These are phyloP conservation scores for Donacobius atricapilla DNA, from an alignment of 2,113 vertebrate genomes.

Conservation along the genomic window DNA sequence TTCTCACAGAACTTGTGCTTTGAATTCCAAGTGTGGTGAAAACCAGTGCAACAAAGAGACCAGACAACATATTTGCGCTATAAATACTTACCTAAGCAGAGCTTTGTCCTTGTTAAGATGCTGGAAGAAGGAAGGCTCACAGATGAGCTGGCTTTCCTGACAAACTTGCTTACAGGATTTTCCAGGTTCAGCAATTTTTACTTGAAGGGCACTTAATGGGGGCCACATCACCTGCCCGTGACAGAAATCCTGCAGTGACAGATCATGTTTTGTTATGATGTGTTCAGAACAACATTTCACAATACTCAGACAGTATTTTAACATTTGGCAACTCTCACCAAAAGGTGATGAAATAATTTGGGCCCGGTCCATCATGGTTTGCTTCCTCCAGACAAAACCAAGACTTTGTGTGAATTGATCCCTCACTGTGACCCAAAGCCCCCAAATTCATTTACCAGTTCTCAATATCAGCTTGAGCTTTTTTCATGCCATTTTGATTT, in stretches of 20 bases:
- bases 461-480: neutral
- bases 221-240: conserved; percentile 99
- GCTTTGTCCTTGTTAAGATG: conserved; percentile 98
- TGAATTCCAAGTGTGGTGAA: neutral
- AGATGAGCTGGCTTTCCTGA: conserved; percentile 96
- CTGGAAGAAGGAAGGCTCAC: conserved; percentile 97
- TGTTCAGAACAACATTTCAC: neutral
- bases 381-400: neutral
- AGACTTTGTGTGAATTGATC: neutral
- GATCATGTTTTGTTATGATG: neutral
- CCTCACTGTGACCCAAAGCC: neutral
- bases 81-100: conserved; percentile 78
- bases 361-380: neutral
- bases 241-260: conserved; percentile 89
- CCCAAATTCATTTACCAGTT: neutral
- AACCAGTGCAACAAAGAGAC: neutral
- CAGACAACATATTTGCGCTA: neutral
- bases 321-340: neutral
- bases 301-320: neutral
- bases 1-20: neutral
- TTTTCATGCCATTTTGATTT: neutral
- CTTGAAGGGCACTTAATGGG: conserved; percentile 88
- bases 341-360: neutral
- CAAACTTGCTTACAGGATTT: conserved; percentile 95
- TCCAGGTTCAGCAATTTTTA: conserved; percentile 86